Evolutionary conservation across 2,888 invertebrate genomes (phyloP).

Genomic region (Euzetes globulus): DNA sequence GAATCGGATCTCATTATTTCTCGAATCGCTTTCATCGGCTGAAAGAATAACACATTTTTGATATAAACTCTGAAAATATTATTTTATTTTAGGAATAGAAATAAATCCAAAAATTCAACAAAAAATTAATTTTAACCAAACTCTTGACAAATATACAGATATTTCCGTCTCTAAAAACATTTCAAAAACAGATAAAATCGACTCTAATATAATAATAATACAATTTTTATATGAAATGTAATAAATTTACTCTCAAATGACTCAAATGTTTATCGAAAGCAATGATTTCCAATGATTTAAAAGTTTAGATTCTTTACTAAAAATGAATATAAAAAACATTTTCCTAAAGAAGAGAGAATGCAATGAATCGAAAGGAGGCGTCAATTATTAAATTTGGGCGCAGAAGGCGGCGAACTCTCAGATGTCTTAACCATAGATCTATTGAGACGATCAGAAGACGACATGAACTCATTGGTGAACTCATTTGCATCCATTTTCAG

Average conservation of each 20-base stretch:
- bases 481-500: conserved; percentile 57
- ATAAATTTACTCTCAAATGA: conserved; percentile 1
- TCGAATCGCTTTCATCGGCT: conserved; percentile 51
- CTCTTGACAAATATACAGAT: not conserved
- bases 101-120: conserved; percentile 3
- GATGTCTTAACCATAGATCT: not conserved
- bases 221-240: conserved; percentile 6
- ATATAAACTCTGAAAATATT: conserved; percentile 5
- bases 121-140: conserved; percentile 1
- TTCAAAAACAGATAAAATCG: not conserved
- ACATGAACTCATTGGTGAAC: conserved; percentile 42
- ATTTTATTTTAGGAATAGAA: not conserved
- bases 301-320: no score
- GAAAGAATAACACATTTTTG: conserved; percentile 40
- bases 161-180: not conserved
- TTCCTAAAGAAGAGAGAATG: not conserved
- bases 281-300: not conserved
- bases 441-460: not conserved
- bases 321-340: not conserved
- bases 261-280: not conserved
- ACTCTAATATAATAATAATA: not conserved
- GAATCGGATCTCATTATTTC: conserved; percentile 63
- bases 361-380: conserved; percentile 9
- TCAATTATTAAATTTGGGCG: conserved; percentile 20
- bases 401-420: conserved; percentile 13